Conservation (phyloP, 2,797 vertebrate genomes). For the Prunella strophiata region DNA sequence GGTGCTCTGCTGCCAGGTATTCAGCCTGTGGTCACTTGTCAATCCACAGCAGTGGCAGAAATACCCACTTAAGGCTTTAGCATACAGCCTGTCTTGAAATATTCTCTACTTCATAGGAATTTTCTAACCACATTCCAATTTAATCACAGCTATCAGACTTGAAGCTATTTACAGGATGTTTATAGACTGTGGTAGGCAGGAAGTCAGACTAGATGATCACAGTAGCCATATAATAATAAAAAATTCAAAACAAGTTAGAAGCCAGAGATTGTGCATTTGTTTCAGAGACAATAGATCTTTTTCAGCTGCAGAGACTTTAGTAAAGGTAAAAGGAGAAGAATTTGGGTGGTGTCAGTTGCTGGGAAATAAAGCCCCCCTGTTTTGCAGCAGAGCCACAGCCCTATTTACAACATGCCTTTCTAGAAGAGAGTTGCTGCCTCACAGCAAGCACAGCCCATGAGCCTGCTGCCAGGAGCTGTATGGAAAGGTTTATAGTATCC, state of each 20-base stretch:
- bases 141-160: constrained; percentile 43
- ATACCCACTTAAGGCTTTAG: neutral
- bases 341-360: neutral
- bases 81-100: neutral
- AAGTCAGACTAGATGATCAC: constrained; percentile 56
- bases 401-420: neutral
- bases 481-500: neutral
- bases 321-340: constrained; percentile 11
- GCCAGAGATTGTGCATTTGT: constrained; percentile 49
- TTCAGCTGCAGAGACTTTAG: neutral
- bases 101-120: neutral
- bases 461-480: neutral
- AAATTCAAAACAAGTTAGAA: constrained; percentile 61
- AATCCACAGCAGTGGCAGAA: neutral
- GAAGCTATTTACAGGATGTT: constrained; percentile 69
- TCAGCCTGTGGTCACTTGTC: neutral
- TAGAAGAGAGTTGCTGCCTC: neutral
- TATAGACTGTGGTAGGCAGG: constrained; percentile 40
- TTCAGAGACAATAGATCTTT: constrained; percentile 45
- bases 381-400: neutral
- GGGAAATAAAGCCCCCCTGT: neutral
- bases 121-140: constrained; percentile 43
- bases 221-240: constrained; percentile 32
- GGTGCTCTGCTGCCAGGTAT: neutral
- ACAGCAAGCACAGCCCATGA: neutral